A percentile compares a stretch with the other conserved stretches of the same genome.
Conservation (phyloP, 2,113 vertebrate species). For the Oncorhynchus clarkii region DNA sequence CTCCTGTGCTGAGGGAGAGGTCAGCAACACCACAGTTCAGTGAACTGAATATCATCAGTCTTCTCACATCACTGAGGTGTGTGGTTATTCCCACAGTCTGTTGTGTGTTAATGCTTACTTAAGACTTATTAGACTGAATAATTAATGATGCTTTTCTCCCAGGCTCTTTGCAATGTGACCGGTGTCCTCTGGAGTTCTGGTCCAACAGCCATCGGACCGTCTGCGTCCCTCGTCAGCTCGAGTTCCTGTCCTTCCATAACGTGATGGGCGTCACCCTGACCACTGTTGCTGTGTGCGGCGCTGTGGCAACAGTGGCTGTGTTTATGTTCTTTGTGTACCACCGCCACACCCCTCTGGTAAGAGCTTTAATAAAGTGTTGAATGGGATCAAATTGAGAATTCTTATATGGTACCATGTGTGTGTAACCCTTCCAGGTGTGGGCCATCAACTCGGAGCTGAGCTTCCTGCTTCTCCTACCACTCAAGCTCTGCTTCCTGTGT, state of each 20-base stretch:
- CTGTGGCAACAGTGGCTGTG: conserved; percentile 61
- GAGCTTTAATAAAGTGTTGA: conserved; percentile 14
- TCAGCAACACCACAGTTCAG: conserved; percentile 70
- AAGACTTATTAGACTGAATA: no score
- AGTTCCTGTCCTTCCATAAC: conserved; percentile 54
- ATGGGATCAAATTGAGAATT: no score
- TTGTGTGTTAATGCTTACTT: no score
- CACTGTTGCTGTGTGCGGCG: conserved; percentile 58
- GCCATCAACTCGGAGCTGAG: conserved; percentile 67
- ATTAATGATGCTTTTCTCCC: no score
- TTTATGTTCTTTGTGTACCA: conserved; percentile 60
- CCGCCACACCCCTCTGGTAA: conserved; percentile 57
- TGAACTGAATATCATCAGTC: no score
- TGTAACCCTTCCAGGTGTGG: conserved; percentile 29
- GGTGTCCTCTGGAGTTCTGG: conserved; percentile 55
- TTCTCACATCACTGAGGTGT: no score
- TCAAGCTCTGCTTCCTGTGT: conserved; percentile 62
- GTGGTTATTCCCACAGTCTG: no score
- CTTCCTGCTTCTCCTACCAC: conserved; percentile 57
- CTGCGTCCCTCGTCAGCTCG: conserved; percentile 46
- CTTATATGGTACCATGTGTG: background rate
- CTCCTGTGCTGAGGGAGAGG: conserved; percentile 71
- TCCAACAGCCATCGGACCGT: conserved; percentile 51
- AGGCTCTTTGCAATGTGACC: conserved; percentile 66
- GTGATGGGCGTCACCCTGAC: conserved; percentile 51